Base-by-base conservation (phyloP, 2,888 invertebrate genomes). In the Cheiracanthium punctorium region DNA sequence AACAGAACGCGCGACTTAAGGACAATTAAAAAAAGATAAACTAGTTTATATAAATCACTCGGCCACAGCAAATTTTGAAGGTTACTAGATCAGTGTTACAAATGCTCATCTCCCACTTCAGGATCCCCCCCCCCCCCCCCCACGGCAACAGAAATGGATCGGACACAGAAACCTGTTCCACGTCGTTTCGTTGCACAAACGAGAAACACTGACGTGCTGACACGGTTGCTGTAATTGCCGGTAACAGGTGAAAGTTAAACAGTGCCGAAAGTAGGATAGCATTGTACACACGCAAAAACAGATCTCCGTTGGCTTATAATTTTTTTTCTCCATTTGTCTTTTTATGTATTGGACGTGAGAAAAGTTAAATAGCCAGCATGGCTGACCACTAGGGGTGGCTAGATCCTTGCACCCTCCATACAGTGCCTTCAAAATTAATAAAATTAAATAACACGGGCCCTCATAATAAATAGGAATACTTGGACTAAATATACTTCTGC, bases 1-100 rank as follows among this genome's bases (percentile, higher is more conserved):
- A 58, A 58, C 24, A 17, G 58, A 58, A 24, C 58, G 58, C 58
- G 58, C 20, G 58, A 58, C 24, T 58, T n/a, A 17, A 37, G 2
- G 17, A 48, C 1, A 24, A 58, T 24, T 24, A 58, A 24, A 24
- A 58, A 24, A 12, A 58, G 58, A 58, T 58, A 58, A 84, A 79
- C 79, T 85, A 69, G 84, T 79, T 82, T 79, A 85, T 70, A 77
- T 67, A 58, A 72, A 67, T 67, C 77, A 76, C 72, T 30, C 29
- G 64, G 48, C 65, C 24, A 65, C 24, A 65, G 14, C 37, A 33
- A 52, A 84, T 65, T 32, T 72, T 77, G 82, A 77, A 70, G 84
- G 79, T 85, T 73, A 85, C 70, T 85, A 43, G 84, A 79, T 85
- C 84, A 85, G 84, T 80, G 79, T 79, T 85, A 85, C 79, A 64